A percentile compares a stretch with the other conserved stretches of the same genome.
Conservation (phyloP, 1,140 invertebrate genomes). For the Pseudomyrmex sp. region DNA sequence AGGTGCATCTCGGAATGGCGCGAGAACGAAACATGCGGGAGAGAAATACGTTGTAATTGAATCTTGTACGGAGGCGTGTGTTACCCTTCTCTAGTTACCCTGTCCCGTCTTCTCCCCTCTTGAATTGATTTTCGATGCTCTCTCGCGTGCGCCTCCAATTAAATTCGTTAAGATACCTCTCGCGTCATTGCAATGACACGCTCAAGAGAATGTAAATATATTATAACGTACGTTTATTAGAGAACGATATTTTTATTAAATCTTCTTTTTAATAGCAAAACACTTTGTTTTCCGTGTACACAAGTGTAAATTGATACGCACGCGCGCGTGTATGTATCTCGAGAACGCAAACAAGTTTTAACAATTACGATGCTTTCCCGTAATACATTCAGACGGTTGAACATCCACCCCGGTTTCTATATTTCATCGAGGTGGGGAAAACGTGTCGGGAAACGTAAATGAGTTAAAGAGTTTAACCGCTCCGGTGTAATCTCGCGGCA, state of each 20-base stretch:
- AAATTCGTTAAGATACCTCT: conserved; percentile 34
- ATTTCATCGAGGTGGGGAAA: neutral
- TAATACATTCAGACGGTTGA: neutral
- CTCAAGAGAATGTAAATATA: too few relatives aligned
- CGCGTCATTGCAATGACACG: neutral
- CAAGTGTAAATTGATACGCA: too few relatives aligned
- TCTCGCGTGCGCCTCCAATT: conserved; percentile 25
- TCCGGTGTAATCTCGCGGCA: conserved; percentile 21
- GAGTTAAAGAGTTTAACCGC: conserved; percentile 6
- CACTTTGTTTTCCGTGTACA: too few relatives aligned
- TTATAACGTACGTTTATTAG: too few relatives aligned
- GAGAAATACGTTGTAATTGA: conserved; percentile 37
- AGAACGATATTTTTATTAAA: too few relatives aligned
- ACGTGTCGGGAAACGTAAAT: neutral
- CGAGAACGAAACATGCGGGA: conserved; percentile 10
- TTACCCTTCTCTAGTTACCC: neutral
- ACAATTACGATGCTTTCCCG: neutral
- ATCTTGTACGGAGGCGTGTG: neutral
- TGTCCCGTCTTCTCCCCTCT: too few relatives aligned
- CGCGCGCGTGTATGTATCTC: too few relatives aligned
- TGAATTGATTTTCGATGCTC: conserved; percentile 45
- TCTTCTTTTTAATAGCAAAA: too few relatives aligned
- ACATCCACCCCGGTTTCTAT: neutral
- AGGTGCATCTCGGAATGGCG: neutral
- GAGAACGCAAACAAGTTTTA: too few relatives aligned